Conservation (phyloP, 2,888 invertebrate genomes). For the Pecten maximus region DNA sequence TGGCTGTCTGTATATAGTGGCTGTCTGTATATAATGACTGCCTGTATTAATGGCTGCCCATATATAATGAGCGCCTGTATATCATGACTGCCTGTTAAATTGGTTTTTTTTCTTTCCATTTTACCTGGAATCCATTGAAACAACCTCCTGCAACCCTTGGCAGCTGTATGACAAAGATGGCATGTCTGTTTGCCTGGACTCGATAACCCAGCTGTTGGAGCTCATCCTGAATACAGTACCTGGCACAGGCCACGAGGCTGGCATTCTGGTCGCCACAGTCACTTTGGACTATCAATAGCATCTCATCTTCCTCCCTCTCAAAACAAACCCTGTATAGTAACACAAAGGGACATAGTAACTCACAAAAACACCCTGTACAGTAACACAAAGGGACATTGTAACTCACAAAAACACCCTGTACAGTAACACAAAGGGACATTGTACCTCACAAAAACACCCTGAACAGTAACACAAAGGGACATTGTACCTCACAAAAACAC, state of each 20-base stretch:
- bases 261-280: conserved; percentile 76
- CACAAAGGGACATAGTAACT: not conserved
- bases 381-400: not conserved
- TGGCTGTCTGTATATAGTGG: too few relatives aligned
- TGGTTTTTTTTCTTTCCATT: too few relatives aligned
- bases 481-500: too few relatives aligned
- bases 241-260: conserved; percentile 76
- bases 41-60: too few relatives aligned
- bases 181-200: conserved; percentile 60
- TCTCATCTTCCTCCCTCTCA: conserved; percentile 51
- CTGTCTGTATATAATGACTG: too few relatives aligned
- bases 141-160: conserved; percentile 73
- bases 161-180: conserved; percentile 76
- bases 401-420: too few relatives aligned
- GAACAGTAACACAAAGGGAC: too few relatives aligned
- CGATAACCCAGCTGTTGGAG: conserved; percentile 57
- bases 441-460: too few relatives aligned
- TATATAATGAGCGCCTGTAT: too few relatives aligned
- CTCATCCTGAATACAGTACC: conserved; percentile 75
- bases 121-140: conserved; percentile 77
- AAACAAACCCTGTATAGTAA: conserved; percentile 58
- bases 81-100: too few relatives aligned
- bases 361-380: too few relatives aligned
- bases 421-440: too few relatives aligned
- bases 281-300: conserved; percentile 77